Conservation (phyloP, 2,797 vertebrate species). For the Tapirus indicus region DNA sequence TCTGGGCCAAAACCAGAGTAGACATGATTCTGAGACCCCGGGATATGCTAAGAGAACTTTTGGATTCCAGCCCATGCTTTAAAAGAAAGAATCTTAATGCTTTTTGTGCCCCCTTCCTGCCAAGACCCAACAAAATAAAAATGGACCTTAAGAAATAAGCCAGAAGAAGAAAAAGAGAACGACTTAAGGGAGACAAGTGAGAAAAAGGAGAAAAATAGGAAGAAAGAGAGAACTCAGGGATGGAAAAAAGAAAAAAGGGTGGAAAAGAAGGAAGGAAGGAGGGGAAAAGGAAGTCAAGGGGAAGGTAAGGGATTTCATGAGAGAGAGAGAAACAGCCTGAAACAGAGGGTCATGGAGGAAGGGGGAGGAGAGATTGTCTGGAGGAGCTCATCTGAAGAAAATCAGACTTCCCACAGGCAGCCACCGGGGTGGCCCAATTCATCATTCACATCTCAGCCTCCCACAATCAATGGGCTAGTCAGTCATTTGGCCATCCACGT, state of each 20-base stretch:
- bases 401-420: slow-evolving; percentile 68
- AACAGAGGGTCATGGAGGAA: neutral
- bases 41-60: slow-evolving; percentile 64
- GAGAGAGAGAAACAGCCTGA: neutral
- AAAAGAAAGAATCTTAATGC: slow-evolving; percentile 59
- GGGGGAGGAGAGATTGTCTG: slow-evolving; percentile 25
- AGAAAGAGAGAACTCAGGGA: neutral
- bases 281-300: neutral
- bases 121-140: slow-evolving; percentile 59
- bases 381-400: slow-evolving; percentile 76
- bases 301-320: neutral
- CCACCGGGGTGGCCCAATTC: slow-evolving; percentile 9
- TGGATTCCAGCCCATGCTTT: slow-evolving; percentile 68
- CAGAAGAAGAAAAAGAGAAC: neutral
- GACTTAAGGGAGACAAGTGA: neutral
- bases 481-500: slow-evolving; percentile 71
- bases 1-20: neutral
- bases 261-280: too few relatives aligned
- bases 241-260: neutral
- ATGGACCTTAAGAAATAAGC: slow-evolving; percentile 40
- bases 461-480: slow-evolving; percentile 61
- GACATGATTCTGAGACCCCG: neutral
- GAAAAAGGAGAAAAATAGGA: neutral
- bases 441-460: slow-evolving; percentile 72
- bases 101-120: slow-evolving; percentile 17